Conservation (phyloP, 2,797 vertebrate genomes). For the Sarcophilus harrisii region DNA sequence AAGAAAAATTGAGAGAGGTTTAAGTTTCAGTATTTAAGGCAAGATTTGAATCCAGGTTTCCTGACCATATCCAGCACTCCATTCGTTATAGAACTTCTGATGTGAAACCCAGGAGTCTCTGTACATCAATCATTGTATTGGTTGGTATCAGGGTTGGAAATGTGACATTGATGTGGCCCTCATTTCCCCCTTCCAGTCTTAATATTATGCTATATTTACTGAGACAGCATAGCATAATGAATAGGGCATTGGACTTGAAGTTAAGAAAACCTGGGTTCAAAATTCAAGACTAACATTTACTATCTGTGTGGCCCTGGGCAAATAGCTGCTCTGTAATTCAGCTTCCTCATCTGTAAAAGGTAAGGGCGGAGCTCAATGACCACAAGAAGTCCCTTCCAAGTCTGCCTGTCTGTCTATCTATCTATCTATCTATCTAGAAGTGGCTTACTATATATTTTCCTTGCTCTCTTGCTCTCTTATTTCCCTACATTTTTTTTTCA, state of each 20-base stretch:
- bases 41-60: neutral
- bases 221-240: neutral
- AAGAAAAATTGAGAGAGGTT: slow-evolving; percentile 20
- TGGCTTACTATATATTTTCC: neutral
- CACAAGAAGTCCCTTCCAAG: neutral
- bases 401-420: neutral
- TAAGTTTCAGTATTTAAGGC: neutral
- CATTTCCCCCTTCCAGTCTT: neutral
- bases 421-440: too few species aligned
- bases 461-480: neutral
- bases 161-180: neutral
- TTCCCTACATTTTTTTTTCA: neutral
- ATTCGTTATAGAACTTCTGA: neutral
- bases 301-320: neutral
- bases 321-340: neutral
- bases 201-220: neutral
- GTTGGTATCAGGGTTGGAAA: neutral
- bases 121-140: neutral
- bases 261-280: neutral
- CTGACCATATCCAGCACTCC: neutral
- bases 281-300: neutral
- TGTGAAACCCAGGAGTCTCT: neutral
- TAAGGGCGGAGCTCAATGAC: neutral
- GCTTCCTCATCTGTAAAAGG: neutral
- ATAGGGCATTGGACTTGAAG: neutral